phyloP scores from a whole-genome alignment of 30 jellyfish, hydroid and myxozoan genomes.

The Cassiopea xamachana region DNA sequence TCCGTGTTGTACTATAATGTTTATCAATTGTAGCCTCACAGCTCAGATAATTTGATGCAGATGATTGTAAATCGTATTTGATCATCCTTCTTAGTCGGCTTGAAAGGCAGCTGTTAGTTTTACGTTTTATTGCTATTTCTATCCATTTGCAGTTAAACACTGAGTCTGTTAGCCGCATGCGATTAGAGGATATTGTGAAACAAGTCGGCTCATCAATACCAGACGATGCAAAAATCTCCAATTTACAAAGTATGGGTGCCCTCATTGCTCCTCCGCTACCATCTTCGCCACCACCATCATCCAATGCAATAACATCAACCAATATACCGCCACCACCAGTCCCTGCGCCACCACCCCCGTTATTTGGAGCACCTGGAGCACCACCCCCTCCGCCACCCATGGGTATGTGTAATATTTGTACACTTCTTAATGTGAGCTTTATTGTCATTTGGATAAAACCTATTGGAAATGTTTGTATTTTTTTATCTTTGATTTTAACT shows the following conservation, averaged over 20 bases:
- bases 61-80: too few species aligned
- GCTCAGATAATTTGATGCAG: too few species aligned
- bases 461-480: too few species aligned
- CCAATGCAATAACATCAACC: slow-evolving; percentile 53
- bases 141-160: slow-evolving; percentile 78
- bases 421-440: too few species aligned
- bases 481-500: too few species aligned
- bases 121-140: too few species aligned
- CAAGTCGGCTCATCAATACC: slow-evolving; percentile 95
- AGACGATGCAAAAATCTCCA: slow-evolving; percentile 96
- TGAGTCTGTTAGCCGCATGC: slow-evolving; percentile 81
- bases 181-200: slow-evolving; percentile 94
- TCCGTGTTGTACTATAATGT: too few species aligned
- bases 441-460: too few species aligned
- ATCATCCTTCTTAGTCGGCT: too few species aligned
- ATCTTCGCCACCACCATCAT: slow-evolving; percentile 73
- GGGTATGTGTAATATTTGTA: slow-evolving; percentile 66
- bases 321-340: slow-evolving; percentile 80
- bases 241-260: slow-evolving; percentile 95
- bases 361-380: slow-evolving; percentile 78
- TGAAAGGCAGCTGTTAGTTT: too few species aligned
- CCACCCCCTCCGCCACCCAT: slow-evolving; percentile 90
- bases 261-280: slow-evolving; percentile 71
- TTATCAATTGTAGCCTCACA: too few species aligned
- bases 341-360: slow-evolving; percentile 94